Evolutionary conservation across 2,797 vertebrate species (phyloP), one percentile per base, ranked within the genome.

Genomic region (Sebastes nivosus): DNA sequence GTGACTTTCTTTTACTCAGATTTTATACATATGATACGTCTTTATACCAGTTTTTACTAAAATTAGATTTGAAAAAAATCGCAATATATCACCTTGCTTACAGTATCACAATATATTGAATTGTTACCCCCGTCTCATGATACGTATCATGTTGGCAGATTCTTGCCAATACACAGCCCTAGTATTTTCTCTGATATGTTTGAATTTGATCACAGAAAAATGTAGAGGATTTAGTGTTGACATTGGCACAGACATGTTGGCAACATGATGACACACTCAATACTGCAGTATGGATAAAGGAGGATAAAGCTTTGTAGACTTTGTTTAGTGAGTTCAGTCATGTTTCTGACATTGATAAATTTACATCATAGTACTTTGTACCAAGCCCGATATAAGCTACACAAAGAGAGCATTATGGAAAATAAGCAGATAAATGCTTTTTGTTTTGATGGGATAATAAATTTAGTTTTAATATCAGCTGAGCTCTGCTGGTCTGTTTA

Each of bases 401-500:
- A 24, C 29, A 6, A 20, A 73, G 25, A 22, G 27, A 2, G n/a
- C 18, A 22, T 73, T n/a, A 14, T 65, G 0, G 16, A 54, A 52
- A 46, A 75, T 16, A 34, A 59, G 55, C 25, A 60, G 61, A 67
- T 67, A 24, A 68, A 61, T 12, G 36, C 8, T 25, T 36, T 81
- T 50, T 25, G 22, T 81, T 55, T 16, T 61, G 30, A 61, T 29
- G 4, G 27, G 32, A 58, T 42, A 38, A 58, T 30, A 34, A 30
- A 8, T 54, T 42, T 29, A 32, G n/a, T 50, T 85, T 78, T 60
- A 13, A 58, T 76, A 68, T 22, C 80, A 76, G 80, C 69, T 81
- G 81, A 20, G 61, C 60, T 3, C 50, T 22, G 54, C 61, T 24
- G n/a, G 2, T 65, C 63, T 82, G 73, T 85, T 92, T 77, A 46